Evolutionary conservation across 1,140 invertebrate genomes (phyloP).

Genomic region (Sitobion miscanthi): DNA sequence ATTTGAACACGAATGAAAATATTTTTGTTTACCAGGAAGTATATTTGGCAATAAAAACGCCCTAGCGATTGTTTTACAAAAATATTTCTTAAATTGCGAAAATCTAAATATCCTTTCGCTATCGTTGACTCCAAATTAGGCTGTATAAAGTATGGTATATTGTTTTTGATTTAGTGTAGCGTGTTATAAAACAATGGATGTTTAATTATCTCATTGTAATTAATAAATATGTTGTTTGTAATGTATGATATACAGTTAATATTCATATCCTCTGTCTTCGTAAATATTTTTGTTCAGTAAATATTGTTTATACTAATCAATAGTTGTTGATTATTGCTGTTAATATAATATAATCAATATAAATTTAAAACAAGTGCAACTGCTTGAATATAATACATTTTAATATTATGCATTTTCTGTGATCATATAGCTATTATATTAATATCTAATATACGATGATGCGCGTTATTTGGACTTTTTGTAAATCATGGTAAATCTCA

Average conservation of each 20-base stretch:
- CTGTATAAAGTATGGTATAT: not conserved
- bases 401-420: not conserved
- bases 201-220: not conserved
- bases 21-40: not conserved
- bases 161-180: not conserved
- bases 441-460: not conserved
- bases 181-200: not conserved
- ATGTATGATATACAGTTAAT: not conserved
- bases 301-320: not conserved
- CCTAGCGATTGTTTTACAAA: not conserved
- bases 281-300: constrained; percentile 23
- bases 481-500: not conserved
- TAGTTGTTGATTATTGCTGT: not conserved
- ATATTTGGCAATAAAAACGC: not conserved
- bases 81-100: not conserved
- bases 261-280: not conserved
- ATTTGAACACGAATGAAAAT: not conserved
- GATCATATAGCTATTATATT: not conserved
- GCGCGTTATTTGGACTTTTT: not conserved
- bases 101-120: not conserved
- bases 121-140: not conserved
- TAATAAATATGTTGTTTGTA: not conserved
- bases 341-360: not conserved
- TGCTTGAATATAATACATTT: not conserved
- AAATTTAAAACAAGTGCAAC: not conserved